Conservation (phyloP, 2,113 vertebrate genomes). For the Rhinolophus ferrumequinum region DNA sequence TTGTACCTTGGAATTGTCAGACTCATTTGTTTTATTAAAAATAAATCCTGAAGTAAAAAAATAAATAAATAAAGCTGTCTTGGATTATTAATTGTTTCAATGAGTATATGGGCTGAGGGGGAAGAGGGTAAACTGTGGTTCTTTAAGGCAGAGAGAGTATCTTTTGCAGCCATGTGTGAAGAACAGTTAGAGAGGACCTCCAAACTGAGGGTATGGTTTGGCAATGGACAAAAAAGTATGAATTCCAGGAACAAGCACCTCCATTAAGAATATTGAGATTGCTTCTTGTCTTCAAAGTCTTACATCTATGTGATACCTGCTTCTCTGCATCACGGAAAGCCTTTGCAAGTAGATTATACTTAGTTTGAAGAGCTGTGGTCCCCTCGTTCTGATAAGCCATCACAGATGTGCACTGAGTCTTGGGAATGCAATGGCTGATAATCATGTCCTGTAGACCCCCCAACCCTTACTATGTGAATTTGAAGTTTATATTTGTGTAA, state of each 20-base stretch:
- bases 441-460: constrained; percentile 85
- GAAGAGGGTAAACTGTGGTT: constrained; percentile 81
- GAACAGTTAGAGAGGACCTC: constrained; percentile 84
- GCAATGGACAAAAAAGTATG: constrained; percentile 81
- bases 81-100: background rate
- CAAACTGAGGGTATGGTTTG: constrained; percentile 86
- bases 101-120: background rate
- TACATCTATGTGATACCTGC: constrained; percentile 86
- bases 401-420: constrained; percentile 86
- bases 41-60: background rate
- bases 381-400: constrained; percentile 88
- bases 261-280: constrained; percentile 86
- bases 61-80: background rate
- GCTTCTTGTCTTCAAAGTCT: constrained; percentile 82
- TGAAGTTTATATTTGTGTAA: constrained; percentile 88
- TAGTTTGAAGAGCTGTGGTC: constrained; percentile 87
- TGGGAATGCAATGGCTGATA: constrained; percentile 86
- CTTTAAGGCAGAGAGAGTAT: constrained; percentile 83
- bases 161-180: constrained; percentile 85
- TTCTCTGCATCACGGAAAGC: constrained; percentile 87
- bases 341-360: constrained; percentile 88
- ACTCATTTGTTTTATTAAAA: background rate
- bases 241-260: constrained; percentile 84
- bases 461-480: constrained; percentile 86
- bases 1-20: background rate